Evolutionary conservation across 2,888 invertebrate genomes (phyloP).

Genomic region (Petrolisthes cinctipes): DNA sequence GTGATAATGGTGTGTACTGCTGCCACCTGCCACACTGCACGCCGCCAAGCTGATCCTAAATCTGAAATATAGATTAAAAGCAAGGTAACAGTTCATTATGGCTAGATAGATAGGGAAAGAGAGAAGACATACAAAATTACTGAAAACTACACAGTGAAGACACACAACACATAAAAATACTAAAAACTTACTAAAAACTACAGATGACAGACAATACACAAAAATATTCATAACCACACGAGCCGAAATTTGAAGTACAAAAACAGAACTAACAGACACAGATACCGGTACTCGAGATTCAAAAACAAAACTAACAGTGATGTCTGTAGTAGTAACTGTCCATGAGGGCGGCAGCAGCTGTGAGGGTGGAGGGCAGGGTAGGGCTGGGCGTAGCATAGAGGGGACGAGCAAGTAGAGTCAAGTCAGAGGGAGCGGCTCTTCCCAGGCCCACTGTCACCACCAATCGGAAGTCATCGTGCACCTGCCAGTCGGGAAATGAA

Average conservation of each 20-base stretch:
- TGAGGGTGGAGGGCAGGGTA: slow-evolving; percentile 43
- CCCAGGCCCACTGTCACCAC: slow-evolving; percentile 46
- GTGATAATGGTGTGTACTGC: slow-evolving; percentile 34
- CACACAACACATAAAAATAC: too few species aligned
- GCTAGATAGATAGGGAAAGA: too few species aligned
- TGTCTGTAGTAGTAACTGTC: slow-evolving; percentile 42
- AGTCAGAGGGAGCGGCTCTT: slow-evolving; percentile 30
- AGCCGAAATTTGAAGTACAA: not conserved
- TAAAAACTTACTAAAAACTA: too few species aligned
- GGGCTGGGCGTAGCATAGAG: slow-evolving; percentile 32
- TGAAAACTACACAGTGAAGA: too few species aligned
- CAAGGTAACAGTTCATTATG: too few species aligned
- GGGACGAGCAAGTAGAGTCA: slow-evolving; percentile 51
- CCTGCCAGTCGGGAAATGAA: not conserved
- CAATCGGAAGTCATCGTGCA: slow-evolving; percentile 51
- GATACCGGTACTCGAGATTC: too few species aligned
- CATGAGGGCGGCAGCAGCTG: slow-evolving; percentile 40
- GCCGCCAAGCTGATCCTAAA: slow-evolving; percentile 39
- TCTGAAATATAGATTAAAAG: slow-evolving; percentile 10
- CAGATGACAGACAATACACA: too few species aligned
- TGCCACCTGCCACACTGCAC: slow-evolving; percentile 49
- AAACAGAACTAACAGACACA: slow-evolving; percentile 33
- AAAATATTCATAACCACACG: too few species aligned
- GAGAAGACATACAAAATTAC: too few species aligned
- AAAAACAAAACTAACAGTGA: slow-evolving; percentile 34